These are phyloP conservation scores for Apocheima hispidaria DNA, from an alignment of 2,888 invertebrate species.

Conservation along the genomic window DNA sequence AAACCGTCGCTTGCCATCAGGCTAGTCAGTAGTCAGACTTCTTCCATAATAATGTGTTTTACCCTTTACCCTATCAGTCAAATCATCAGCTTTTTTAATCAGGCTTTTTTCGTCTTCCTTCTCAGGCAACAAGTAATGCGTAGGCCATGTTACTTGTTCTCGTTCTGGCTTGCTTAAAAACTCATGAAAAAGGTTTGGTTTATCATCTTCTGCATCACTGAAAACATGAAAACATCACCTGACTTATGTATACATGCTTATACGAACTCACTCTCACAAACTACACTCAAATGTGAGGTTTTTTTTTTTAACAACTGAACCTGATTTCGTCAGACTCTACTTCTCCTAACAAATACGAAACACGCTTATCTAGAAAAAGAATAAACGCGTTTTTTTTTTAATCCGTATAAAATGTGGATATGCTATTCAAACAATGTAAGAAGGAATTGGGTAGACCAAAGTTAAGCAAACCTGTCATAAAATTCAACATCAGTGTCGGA, in stretches of 20 bases:
- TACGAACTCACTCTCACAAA: too few species aligned
- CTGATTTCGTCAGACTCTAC: too few species aligned
- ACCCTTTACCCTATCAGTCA: conserved; percentile 77
- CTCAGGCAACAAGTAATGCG: conserved; percentile 76
- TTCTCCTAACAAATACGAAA: too few species aligned
- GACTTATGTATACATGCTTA: not conserved
- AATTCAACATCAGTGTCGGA: conserved; percentile 80
- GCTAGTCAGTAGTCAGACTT: too few species aligned
- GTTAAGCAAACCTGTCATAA: conserved; percentile 55
- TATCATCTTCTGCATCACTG: conserved; percentile 54
- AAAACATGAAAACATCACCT: not conserved
- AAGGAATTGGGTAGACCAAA: too few species aligned
- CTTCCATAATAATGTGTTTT: conserved; percentile 41
- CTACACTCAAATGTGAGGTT: too few species aligned
- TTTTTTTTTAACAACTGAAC: too few species aligned
- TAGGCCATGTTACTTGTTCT: conserved; percentile 79
- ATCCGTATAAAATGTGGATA: too few species aligned
- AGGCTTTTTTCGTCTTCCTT: conserved; percentile 80
- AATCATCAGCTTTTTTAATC: conserved; percentile 78
- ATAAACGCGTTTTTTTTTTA: too few species aligned
- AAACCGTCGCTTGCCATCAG: too few species aligned
- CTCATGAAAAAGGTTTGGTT: conserved; percentile 65
- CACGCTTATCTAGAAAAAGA: too few species aligned
- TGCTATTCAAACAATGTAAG: too few species aligned
- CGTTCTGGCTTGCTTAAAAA: conserved; percentile 73